Evolutionary conservation across 2,888 invertebrate species (phyloP).

Genomic region (Cremastinae sp.): DNA sequence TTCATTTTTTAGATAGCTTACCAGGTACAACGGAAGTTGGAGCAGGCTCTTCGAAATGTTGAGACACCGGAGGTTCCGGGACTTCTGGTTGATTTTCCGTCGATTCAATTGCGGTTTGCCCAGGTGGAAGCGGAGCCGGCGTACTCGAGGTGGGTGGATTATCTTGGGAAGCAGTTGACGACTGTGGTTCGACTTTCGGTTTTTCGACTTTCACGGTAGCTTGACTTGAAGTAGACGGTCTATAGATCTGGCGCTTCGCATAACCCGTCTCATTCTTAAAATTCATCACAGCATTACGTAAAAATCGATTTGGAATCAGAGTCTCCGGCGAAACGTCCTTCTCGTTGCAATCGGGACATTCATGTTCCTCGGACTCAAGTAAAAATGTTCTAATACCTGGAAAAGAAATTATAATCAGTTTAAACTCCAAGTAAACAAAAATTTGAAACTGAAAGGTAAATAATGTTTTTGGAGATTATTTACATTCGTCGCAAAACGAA

Average conservation of each 20-base stretch:
- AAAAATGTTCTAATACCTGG: conserved; percentile 92
- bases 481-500: conserved; percentile 99
- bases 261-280: conserved; percentile 97
- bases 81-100: conserved; percentile 24
- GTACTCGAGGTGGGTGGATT: conserved; percentile 1
- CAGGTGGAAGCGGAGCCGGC: background rate
- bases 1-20: conserved; percentile 30
- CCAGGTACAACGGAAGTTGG: conserved; percentile 39
- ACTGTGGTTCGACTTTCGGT: conserved; percentile 43
- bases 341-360: conserved; percentile 96
- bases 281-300: conserved; percentile 92
- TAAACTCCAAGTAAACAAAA: background rate
- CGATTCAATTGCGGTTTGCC: background rate
- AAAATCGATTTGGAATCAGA: conserved; percentile 94
- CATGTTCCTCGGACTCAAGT: conserved; percentile 95
- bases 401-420: background rate
- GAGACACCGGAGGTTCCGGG: conserved; percentile 13
- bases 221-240: conserved; percentile 58
- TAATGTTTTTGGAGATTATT: conserved; percentile 75
- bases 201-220: conserved; percentile 53
- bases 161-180: conserved; percentile 28
- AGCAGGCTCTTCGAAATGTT: conserved; percentile 40
- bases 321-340: conserved; percentile 95
- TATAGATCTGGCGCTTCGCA: conserved; percentile 82
- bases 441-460: background rate